Conservation (phyloP, 2,888 invertebrate species). For the Himalopsyche kuldschensis region DNA sequence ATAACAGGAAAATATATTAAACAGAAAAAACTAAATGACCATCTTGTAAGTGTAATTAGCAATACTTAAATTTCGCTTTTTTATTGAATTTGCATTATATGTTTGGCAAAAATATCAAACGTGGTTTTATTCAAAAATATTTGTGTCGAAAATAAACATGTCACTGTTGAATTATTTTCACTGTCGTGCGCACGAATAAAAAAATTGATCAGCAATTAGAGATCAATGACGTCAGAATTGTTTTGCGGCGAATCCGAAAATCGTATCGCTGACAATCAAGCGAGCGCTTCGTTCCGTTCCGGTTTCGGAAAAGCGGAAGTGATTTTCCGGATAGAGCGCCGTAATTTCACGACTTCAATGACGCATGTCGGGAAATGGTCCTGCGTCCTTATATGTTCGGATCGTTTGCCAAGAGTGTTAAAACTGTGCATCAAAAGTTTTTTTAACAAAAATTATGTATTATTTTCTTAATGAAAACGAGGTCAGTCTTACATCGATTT, state of each 20-base stretch:
- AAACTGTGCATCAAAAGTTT: not conserved
- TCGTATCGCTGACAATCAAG: not conserved
- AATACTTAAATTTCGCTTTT: too few species aligned
- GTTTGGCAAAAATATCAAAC: too few species aligned
- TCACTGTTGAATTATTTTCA: too few species aligned
- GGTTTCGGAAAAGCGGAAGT: slow-evolving; percentile 1
- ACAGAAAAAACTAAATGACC: too few species aligned
- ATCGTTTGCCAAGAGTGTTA: not conserved
- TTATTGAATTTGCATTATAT: too few species aligned
- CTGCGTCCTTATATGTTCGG: not conserved
- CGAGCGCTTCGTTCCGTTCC: not conserved
- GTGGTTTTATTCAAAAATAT: too few species aligned
- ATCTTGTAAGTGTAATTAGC: too few species aligned
- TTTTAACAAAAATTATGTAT: too few species aligned
- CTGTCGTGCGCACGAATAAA: not conserved
- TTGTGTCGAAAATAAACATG: too few species aligned
- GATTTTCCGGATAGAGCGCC: slow-evolving; percentile 13
- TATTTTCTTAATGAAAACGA: too few species aligned
- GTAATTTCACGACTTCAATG: slow-evolving; percentile 24
- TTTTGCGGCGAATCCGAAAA: not conserved
- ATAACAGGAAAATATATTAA: too few species aligned
- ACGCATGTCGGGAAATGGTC: slow-evolving; percentile 14
- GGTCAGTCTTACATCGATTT: too few species aligned
- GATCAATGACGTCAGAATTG: not conserved
- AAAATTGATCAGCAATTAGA: not conserved